Evolutionary conservation across 2,888 invertebrate species (phyloP).

Genomic region (Pherbina coryleti): DNA sequence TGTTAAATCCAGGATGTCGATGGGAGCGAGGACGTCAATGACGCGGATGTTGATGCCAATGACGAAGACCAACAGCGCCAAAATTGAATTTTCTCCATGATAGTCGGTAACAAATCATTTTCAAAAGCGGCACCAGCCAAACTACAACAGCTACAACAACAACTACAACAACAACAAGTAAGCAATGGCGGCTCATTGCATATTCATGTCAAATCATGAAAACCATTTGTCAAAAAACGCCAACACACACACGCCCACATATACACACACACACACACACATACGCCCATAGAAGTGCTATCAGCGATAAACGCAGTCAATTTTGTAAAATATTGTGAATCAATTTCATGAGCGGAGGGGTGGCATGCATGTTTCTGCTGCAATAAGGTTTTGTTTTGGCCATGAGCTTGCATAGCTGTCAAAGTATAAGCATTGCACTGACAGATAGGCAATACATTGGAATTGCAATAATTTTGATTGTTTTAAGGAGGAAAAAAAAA

Average conservation of each 20-base stretch:
- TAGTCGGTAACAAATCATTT: constrained; percentile 25
- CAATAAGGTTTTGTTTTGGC: not conserved
- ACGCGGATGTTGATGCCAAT: not conserved
- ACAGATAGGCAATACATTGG: not conserved
- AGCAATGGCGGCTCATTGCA: constrained; percentile 38
- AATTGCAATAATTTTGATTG: constrained; percentile 1
- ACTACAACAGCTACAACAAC: not conserved
- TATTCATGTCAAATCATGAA: constrained; percentile 43
- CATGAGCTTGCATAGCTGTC: not conserved
- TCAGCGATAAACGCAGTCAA: constrained; percentile 1
- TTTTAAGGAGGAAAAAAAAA: not conserved
- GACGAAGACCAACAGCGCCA: not conserved
- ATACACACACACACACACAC: constrained; percentile 8
- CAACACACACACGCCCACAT: constrained; percentile 17
- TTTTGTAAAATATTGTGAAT: constrained; percentile 24
- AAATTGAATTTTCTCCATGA: constrained; percentile 35
- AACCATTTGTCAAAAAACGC: constrained; percentile 42
- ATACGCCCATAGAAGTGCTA: not conserved
- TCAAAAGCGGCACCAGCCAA: not conserved
- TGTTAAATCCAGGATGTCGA: not conserved
- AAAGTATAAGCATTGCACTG: not conserved
- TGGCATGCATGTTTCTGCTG: not conserved
- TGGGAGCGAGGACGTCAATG: not conserved
- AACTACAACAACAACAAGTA: constrained; percentile 29
- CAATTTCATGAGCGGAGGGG: not conserved